These are phyloP conservation scores for Percopsis omiscomaycus DNA, from an alignment of 2,797 vertebrate species.

Conservation along the genomic window DNA sequence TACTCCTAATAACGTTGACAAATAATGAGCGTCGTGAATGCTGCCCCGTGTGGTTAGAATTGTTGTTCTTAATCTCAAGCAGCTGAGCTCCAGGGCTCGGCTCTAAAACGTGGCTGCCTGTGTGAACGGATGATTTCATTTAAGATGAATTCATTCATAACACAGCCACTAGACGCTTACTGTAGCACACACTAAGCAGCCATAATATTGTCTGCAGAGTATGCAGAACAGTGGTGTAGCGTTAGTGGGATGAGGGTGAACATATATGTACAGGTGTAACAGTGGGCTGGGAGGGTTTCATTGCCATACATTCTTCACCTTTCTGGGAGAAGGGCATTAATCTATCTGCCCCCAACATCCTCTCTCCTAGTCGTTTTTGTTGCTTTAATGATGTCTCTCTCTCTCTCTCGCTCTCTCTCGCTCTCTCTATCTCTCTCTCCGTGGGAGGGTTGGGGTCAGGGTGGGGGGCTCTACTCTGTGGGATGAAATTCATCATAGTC, in stretches of 20 bases:
- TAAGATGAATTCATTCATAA: no score
- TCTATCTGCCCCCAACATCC: background rate
- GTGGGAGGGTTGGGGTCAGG: slow-evolving; percentile 22
- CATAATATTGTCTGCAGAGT: slow-evolving; percentile 32
- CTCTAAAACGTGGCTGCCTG: slow-evolving; percentile 68
- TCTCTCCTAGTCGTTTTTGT: slow-evolving; percentile 1
- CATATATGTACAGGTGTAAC: slow-evolving; percentile 9
- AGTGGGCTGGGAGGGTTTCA: slow-evolving; percentile 17
- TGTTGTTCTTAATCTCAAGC: slow-evolving; percentile 68
- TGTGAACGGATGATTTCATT: slow-evolving; percentile 57
- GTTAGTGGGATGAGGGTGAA: slow-evolving; percentile 28
- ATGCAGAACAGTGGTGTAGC: slow-evolving; percentile 15
- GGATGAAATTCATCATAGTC: slow-evolving; percentile 57
- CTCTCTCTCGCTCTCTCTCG: slow-evolving; percentile 1
- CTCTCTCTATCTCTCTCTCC: slow-evolving; percentile 11
- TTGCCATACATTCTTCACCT: slow-evolving; percentile 27
- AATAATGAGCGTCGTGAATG: slow-evolving; percentile 54
- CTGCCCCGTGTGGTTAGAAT: slow-evolving; percentile 56
- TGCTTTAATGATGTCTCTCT: background rate
- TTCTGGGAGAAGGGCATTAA: slow-evolving; percentile 27
- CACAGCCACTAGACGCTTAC: slow-evolving; percentile 21
- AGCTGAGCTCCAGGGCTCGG: slow-evolving; percentile 62
- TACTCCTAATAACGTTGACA: slow-evolving; percentile 46
- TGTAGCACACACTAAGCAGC: slow-evolving; percentile 36
- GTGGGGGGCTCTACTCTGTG: slow-evolving; percentile 24